Base-by-base conservation (phyloP, 2,113 vertebrate species). In the Trogon surrucura region DNA sequence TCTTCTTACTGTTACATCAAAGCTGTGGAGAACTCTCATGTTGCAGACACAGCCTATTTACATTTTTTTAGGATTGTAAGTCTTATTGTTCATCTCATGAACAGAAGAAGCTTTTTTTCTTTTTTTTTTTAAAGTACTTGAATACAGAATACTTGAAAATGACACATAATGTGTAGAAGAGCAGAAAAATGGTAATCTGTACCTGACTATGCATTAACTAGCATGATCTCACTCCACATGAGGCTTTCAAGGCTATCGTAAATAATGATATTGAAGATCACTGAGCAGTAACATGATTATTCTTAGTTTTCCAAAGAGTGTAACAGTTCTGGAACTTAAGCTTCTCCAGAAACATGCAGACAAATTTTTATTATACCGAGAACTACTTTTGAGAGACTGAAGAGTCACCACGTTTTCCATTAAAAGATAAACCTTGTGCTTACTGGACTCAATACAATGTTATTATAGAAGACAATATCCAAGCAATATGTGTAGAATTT, bases 11-110 rank as follows among this genome's bases (percentile, higher is more conserved):
- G 13, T 57, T 53, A 21, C 2, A 47, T 41, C 34, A 47, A 45
- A 79, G 65, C 12, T 85, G 22, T 57, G 44, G 27, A 78, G 30
- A 73, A 10, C 5, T 88, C 11, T 44, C 26, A 27, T 11, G 27
- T 29, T 56, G 15, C 60, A 6, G 14, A 41, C 1, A 0, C 16
- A 56, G n/a, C 12, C 21, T 61, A 3, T 67, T 61, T 30, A 61
- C 15, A 13, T 32, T 51, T 20, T 61, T 58, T 26, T 26, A 10
- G 61, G 2, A 32, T 38, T 62, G 11, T 32, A 50, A 79, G 30
- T 86, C 2, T 54, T 79, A n/a, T 20, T 67, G 15, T 44, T 84
- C 3, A 44, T 53, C 9, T 69, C 6, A 56, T 82, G 36, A 36
- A 36, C 36, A 36, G 36, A 36, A 36, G 9, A 36, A 36, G 36